These are phyloP conservation scores for Peucedramus taeniatus DNA, from an alignment of 2,113 vertebrate genomes.

Conservation along the genomic window DNA sequence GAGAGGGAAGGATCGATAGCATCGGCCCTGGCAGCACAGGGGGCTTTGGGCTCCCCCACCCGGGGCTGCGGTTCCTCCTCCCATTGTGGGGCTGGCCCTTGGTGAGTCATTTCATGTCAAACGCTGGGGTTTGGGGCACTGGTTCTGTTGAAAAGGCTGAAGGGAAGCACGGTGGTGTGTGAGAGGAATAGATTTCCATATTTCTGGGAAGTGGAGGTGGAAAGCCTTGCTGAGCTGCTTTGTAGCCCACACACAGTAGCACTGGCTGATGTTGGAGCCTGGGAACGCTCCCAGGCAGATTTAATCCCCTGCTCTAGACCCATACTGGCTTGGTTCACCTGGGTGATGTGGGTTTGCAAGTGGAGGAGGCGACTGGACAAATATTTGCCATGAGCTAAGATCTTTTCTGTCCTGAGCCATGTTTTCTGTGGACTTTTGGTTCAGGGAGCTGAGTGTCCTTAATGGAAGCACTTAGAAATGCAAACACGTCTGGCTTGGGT, in stretches of 20 bases:
- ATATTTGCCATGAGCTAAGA: neutral
- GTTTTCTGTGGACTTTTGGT: neutral
- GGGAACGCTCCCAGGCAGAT: neutral
- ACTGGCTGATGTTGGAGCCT: neutral
- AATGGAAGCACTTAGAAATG: neutral
- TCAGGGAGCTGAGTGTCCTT: neutral
- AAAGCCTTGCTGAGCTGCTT: neutral
- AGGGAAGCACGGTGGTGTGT: fast-evolving
- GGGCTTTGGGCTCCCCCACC: fast-evolving
- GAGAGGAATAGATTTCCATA: neutral
- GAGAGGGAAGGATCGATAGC: fast-evolving
- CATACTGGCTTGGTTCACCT: neutral
- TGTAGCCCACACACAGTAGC: neutral
- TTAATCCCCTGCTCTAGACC: neutral
- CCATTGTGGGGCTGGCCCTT: neutral
- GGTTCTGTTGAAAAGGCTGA: neutral
- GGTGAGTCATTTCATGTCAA: neutral
- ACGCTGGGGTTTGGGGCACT: fast-evolving
- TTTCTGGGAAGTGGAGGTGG: neutral
- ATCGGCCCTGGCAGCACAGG: fast-evolving
- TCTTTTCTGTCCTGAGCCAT: neutral
- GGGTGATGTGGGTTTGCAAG: neutral
- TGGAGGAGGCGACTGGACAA: neutral
- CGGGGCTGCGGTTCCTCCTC: neutral
- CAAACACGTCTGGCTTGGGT: neutral